These are phyloP conservation scores for Urechis unicinctus DNA, from an alignment of 2,888 invertebrate genomes.

Conservation along the genomic window DNA sequence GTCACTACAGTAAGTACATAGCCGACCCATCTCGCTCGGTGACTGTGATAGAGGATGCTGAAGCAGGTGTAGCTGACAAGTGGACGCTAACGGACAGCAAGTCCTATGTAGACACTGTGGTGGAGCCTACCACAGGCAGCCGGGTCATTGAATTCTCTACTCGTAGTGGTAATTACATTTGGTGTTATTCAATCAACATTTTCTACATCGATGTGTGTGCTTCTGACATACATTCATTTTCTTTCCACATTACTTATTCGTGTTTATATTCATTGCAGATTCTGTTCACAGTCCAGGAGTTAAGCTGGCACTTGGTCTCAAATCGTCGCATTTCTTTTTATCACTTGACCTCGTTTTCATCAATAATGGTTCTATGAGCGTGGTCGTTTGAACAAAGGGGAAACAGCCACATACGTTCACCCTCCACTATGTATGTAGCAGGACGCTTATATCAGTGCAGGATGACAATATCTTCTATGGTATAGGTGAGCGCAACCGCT, in stretches of 20 bases:
- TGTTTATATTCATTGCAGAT: neutral
- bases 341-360: slow-evolving; percentile 61
- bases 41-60: slow-evolving; percentile 71
- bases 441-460: slow-evolving; percentile 67
- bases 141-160: slow-evolving; percentile 64
- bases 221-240: neutral
- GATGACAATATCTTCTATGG: slow-evolving; percentile 77
- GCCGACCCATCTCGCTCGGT: slow-evolving; percentile 75
- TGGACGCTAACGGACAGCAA: slow-evolving; percentile 65
- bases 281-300: neutral
- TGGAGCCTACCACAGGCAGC: slow-evolving; percentile 2
- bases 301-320: neutral
- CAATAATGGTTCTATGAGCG: slow-evolving; percentile 74
- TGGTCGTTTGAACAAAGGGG: slow-evolving; percentile 63
- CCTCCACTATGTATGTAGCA: slow-evolving; percentile 75
- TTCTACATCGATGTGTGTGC: neutral
- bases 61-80: slow-evolving; percentile 40
- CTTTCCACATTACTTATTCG: no score
- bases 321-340: slow-evolving; percentile 56
- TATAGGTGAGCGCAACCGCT: slow-evolving; percentile 57
- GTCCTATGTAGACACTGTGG: slow-evolving; percentile 54
- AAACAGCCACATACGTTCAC: slow-evolving; percentile 62
- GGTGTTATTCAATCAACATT: neutral
- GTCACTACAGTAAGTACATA: slow-evolving; percentile 92
- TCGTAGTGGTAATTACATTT: slow-evolving; percentile 50